phyloP scores from a whole-genome alignment of 2,113 vertebrate species.

The Boulengeromyrus knoepffleri region DNA sequence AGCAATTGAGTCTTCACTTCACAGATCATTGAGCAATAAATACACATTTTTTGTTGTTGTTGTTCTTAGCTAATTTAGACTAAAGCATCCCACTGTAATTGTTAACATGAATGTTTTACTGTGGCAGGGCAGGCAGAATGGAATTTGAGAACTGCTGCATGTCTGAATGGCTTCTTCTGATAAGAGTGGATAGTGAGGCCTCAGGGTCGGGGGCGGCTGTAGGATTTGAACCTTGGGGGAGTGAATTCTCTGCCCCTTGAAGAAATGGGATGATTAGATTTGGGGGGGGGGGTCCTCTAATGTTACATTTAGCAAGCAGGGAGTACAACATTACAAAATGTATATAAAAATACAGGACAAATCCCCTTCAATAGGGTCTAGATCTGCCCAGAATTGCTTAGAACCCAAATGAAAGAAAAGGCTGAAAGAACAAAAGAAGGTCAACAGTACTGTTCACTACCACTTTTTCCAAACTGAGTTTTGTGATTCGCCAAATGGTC shows the following conservation, averaged over 20 bases:
- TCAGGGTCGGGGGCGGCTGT: background rate
- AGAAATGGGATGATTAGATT: background rate
- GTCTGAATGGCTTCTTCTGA: background rate
- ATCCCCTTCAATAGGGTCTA: background rate
- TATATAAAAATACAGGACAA: background rate
- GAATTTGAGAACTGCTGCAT: background rate
- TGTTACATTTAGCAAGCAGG: background rate
- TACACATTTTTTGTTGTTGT: constrained; percentile 18
- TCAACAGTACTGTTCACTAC: background rate
- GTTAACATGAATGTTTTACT: constrained; percentile 15
- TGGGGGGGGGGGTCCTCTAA: background rate
- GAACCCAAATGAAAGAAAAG: background rate
- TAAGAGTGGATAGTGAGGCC: background rate
- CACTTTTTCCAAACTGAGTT: background rate
- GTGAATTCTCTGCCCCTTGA: background rate
- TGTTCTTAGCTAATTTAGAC: constrained; percentile 16
- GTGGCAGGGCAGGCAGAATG: background rate
- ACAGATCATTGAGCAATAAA: constrained; percentile 24
- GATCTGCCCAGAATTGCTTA: background rate
- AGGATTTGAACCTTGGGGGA: background rate
- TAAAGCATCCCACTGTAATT: constrained; percentile 16
- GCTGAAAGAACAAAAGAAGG: background rate
- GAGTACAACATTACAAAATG: background rate
- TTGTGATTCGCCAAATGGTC: background rate
- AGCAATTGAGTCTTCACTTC: constrained; percentile 18